Evolutionary conservation across 2,113 vertebrate genomes (phyloP), one percentile per base, ranked within the genome.

Genomic region (Cochlearius cochlearius): DNA sequence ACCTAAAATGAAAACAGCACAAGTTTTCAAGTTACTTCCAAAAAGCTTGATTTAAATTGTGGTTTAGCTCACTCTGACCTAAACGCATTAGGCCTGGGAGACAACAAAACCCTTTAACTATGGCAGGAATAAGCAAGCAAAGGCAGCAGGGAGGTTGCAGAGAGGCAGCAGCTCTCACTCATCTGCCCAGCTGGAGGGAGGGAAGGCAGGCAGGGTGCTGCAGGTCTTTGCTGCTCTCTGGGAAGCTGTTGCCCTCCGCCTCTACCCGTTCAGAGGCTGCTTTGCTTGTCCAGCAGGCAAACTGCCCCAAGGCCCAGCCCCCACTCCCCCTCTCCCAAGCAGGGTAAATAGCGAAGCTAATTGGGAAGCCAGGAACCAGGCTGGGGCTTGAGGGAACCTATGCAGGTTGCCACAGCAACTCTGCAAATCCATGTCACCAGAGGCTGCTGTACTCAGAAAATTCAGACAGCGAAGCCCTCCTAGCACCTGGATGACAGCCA

Each of bases 391-490:
- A 91, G 17, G 34, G 55, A 91, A 91, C 41, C 53, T 22, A 66
- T 30, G 73, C 50, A 68, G 30, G 85, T 86, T 97, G 81, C 92
- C 91, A 90, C 76, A 92, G 92, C 49, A 96, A 81, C 94, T 83
- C 79, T 2, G 2, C 78, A 90, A 86, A 86, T 39, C 84, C 72
- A 30, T 20, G 34, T 53, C 88, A 94, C 53, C 0, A 1, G 92
- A 95, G 89, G 88, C 64, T 78, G 94, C 73, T 66, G 47, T 0
- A 27, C 20, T 41, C n/a, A 26, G 43, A 66, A 81, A 80, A 77
- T 12, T 41, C 75, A 83, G 79, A 83, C 38, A 78, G 75, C 39
- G 79, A 88, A 95, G 86, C 38, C 55, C 79, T 95, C 64, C 82
- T 10, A 88, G 86, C 77, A 89, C 17, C 78, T 88, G 77, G 86